A percentile compares a stretch with the other conserved stretches of the same genome.
These are phyloP conservation scores for Crotalus tigris DNA, from an alignment of 2,113 vertebrate genomes.

Conservation along the genomic window DNA sequence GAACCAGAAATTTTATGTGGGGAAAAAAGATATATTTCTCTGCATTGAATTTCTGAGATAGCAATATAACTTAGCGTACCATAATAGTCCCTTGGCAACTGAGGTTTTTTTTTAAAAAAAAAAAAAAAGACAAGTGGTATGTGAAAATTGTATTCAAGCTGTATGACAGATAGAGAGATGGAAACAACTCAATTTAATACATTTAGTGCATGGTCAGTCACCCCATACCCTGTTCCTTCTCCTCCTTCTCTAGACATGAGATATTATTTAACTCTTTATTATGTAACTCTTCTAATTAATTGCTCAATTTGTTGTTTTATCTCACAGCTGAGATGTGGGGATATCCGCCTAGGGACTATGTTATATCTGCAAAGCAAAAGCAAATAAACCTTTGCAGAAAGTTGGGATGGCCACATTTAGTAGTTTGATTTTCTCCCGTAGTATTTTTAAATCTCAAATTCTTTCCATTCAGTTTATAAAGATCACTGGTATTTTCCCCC, in stretches of 20 bases:
- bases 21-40: background rate
- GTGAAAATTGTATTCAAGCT: background rate
- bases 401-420: background rate
- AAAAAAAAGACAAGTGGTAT: background rate
- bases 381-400: background rate
- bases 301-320: background rate
- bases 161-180: background rate
- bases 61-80: too few species aligned
- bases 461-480: background rate
- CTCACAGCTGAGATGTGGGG: background rate
- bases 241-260: background rate
- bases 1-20: background rate
- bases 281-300: background rate
- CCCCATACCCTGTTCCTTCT: background rate
- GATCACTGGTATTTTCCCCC: background rate
- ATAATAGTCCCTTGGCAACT: background rate
- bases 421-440: background rate
- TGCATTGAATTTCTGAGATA: background rate
- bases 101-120: background rate
- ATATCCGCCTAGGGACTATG: background rate
- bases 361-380: background rate
- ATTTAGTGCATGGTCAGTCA: background rate
- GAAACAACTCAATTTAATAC: background rate
- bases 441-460: background rate
- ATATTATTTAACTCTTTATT: background rate